These are phyloP conservation scores for Euzophera pinguis DNA, from an alignment of 2,888 invertebrate genomes.

Conservation along the genomic window DNA sequence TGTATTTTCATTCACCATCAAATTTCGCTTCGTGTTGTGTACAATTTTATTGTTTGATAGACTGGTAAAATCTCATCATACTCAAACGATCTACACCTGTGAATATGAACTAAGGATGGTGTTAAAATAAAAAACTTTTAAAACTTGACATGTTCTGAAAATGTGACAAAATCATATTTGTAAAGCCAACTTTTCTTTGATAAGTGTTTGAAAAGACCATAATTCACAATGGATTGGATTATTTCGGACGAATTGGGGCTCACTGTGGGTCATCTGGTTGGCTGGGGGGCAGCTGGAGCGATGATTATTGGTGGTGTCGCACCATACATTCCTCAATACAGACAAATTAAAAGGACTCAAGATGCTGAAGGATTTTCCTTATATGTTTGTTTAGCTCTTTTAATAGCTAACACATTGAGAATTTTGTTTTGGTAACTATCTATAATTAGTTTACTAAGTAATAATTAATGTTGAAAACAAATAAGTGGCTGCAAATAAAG, in stretches of 20 bases:
- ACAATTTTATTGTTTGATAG: too few relatives aligned
- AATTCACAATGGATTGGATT: slow-evolving; percentile 85
- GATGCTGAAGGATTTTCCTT: slow-evolving; percentile 98
- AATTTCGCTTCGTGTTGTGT: too few relatives aligned
- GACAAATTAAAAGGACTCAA: slow-evolving; percentile 93
- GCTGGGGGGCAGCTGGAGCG: slow-evolving; percentile 90
- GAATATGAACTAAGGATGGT: too few relatives aligned
- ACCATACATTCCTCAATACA: slow-evolving; percentile 97
- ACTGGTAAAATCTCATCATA: too few relatives aligned
- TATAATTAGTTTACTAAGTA: slow-evolving; percentile 28
- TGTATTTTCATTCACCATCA: too few relatives aligned
- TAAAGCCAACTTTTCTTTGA: background rate
- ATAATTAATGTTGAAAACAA: background rate
- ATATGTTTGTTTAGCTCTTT: slow-evolving; percentile 96
- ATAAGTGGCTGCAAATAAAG: too few relatives aligned
- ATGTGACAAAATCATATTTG: slow-evolving; percentile 3
- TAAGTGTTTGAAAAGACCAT: background rate
- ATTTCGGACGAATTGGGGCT: slow-evolving; percentile 87
- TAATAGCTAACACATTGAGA: slow-evolving; percentile 97
- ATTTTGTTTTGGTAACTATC: slow-evolving; percentile 97
- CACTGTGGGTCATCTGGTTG: slow-evolving; percentile 86
- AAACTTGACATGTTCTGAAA: too few relatives aligned
- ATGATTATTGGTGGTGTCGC: slow-evolving; percentile 98
- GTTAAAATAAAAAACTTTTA: too few relatives aligned
- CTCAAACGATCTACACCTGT: too few relatives aligned